Conservation (phyloP, 2,113 vertebrate species). For the Ahaetulla prasina region DNA sequence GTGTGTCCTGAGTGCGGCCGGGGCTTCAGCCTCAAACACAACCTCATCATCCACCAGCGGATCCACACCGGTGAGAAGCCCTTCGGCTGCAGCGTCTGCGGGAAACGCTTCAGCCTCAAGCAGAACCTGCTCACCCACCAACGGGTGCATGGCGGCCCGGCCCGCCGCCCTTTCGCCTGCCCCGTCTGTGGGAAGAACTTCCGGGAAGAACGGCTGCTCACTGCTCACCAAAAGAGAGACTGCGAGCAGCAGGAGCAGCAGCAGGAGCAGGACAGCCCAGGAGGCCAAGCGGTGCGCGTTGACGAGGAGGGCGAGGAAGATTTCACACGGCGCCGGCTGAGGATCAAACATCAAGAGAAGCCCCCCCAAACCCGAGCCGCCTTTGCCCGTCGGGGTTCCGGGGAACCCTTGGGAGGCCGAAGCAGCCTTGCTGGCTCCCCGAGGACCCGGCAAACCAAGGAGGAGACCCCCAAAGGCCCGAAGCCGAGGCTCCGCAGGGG, state of each 20-base stretch:
- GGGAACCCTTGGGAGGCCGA: not conserved
- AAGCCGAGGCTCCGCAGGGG: not conserved
- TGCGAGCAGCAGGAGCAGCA: not conserved
- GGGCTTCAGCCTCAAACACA: constrained; percentile 25
- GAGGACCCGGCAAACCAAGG: not conserved
- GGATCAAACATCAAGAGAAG: not conserved
- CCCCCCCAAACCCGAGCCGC: not conserved
- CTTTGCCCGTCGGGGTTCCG: not conserved
- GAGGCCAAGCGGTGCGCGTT: not conserved
- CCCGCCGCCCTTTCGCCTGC: not conserved
- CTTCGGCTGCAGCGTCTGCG: not conserved
- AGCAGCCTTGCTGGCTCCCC: not conserved
- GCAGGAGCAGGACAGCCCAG: not conserved
- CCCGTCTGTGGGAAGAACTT: not conserved
- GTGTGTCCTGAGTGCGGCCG: constrained; percentile 17
- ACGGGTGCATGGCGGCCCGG: not conserved
- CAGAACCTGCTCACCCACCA: constrained; percentile 22
- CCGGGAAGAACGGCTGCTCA: constrained; percentile 2
- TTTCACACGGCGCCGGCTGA: not conserved
- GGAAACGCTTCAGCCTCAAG: constrained; percentile 31
- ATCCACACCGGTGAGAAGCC: constrained; percentile 31
- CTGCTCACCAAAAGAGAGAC: not conserved
- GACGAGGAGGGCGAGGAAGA: not conserved
- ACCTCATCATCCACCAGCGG: constrained; percentile 26
- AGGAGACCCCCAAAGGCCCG: not conserved